Evolutionary conservation across 2,888 invertebrate species (phyloP).

Genomic region (Ganaspis brasiliensis): DNA sequence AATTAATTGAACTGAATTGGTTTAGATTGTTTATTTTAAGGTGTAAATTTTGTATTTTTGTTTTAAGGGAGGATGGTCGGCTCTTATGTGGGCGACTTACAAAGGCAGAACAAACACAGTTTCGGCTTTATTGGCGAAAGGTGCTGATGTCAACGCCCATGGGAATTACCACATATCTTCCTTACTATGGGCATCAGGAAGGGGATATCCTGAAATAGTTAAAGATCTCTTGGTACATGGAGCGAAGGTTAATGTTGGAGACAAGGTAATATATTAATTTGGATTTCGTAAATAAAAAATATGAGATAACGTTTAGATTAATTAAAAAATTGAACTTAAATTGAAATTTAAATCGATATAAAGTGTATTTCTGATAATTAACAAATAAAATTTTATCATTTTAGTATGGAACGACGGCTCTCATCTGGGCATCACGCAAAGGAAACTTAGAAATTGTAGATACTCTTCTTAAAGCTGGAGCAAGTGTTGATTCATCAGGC

Average conservation of each 20-base stretch:
- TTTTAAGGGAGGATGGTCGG: slow-evolving; percentile 95
- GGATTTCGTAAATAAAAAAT: background rate
- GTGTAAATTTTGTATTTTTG: slow-evolving; percentile 62
- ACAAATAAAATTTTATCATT: slow-evolving; percentile 54
- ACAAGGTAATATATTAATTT: slow-evolving; percentile 84
- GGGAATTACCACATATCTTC: slow-evolving; percentile 97
- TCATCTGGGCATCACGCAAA: slow-evolving; percentile 97
- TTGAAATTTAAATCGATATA: background rate
- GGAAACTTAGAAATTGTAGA: slow-evolving; percentile 93
- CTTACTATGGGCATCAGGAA: slow-evolving; percentile 96
- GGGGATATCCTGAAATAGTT: slow-evolving; percentile 94
- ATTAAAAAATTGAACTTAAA: no score
- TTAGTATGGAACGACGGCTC: slow-evolving; percentile 96
- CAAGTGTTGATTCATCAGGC: slow-evolving; percentile 94
- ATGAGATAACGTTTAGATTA: no score
- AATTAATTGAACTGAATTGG: no score
- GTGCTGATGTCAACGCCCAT: slow-evolving; percentile 96
- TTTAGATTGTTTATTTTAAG: no score
- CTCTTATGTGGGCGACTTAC: slow-evolving; percentile 99
- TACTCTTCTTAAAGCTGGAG: slow-evolving; percentile 91
- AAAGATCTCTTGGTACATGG: slow-evolving; percentile 90
- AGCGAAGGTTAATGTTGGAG: slow-evolving; percentile 97
- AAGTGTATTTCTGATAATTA: background rate
- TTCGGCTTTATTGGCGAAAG: slow-evolving; percentile 89
- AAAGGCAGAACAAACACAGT: slow-evolving; percentile 92